Percentiles rank a stretch among this genome's conserved stretches.
phyloP scores from a whole-genome alignment of 2,888 invertebrate genomes.

The Tromatobia lineatoria region DNA sequence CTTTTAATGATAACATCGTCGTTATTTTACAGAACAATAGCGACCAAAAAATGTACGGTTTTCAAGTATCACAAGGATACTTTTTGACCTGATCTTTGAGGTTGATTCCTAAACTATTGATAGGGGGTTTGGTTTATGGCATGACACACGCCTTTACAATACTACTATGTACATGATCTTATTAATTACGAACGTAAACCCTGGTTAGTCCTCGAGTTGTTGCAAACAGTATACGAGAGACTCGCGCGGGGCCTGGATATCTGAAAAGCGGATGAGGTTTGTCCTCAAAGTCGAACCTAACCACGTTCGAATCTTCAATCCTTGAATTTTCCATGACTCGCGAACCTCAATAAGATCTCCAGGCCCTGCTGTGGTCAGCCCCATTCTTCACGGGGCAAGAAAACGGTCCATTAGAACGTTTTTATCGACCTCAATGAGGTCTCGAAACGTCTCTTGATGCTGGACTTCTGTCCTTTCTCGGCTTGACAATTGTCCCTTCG shows the following conservation, averaged over 20 bases:
- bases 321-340: conserved; percentile 5
- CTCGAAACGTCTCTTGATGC: conserved; percentile 84
- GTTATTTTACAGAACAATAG: conserved; percentile 4
- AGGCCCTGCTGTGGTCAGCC: not conserved
- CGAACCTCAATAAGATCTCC: not conserved
- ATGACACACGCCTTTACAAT: conserved; percentile 41
- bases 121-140: conserved; percentile 31
- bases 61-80: not conserved
- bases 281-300: not conserved
- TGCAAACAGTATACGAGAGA: conserved; percentile 66
- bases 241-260: conserved; percentile 52
- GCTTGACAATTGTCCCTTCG: conserved; percentile 78
- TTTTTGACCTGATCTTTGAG: not conserved
- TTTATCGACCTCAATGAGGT: conserved; percentile 78
- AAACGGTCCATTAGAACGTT: not conserved
- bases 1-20: conserved; percentile 6
- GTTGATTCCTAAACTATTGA: conserved; percentile 42
- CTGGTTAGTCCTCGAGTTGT: conserved; percentile 85
- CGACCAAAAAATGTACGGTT: not conserved
- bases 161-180: conserved; percentile 64
- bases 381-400: not conserved
- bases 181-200: conserved; percentile 81
- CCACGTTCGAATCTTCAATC: not conserved
- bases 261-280: conserved; percentile 21
- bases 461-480: conserved; percentile 81